Percentiles rank a stretch among this genome's conserved stretches.
phyloP scores from a whole-genome alignment of 2,797 vertebrate species.

The Intellagama lesueurii region DNA sequence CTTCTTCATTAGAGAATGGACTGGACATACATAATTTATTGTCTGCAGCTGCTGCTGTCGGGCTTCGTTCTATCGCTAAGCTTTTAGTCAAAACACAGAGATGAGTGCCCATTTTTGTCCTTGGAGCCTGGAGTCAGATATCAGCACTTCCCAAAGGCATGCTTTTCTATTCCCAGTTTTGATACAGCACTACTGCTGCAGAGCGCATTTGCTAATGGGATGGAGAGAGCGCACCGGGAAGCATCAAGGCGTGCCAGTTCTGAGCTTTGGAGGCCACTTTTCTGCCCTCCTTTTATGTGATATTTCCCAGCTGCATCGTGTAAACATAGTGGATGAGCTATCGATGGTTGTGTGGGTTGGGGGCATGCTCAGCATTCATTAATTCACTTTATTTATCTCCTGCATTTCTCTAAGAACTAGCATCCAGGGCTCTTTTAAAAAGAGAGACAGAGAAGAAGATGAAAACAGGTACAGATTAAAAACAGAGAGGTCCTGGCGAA shows the following conservation, averaged over 20 bases:
- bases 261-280: too few species aligned
- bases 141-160: slow-evolving; percentile 62
- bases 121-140: slow-evolving; percentile 54
- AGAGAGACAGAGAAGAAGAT: too few species aligned
- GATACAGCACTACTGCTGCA: neutral
- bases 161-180: neutral
- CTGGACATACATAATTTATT: slow-evolving; percentile 76
- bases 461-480: too few species aligned
- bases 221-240: neutral
- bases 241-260: too few species aligned
- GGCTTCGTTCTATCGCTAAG: slow-evolving; percentile 56
- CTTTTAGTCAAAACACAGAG: slow-evolving; percentile 57
- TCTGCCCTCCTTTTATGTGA: neutral
- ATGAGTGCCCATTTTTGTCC: slow-evolving; percentile 22
- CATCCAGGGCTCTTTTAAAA: too few species aligned
- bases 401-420: too few species aligned
- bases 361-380: too few species aligned
- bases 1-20: slow-evolving; percentile 58
- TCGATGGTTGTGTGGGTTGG: too few species aligned
- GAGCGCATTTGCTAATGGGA: slow-evolving; percentile 59
- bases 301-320: neutral
- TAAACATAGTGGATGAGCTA: neutral
- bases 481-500: too few species aligned
- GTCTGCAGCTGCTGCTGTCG: slow-evolving; percentile 58
- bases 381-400: too few species aligned